Conservation (phyloP, 2,797 vertebrate species). For the Molossus molossus region DNA sequence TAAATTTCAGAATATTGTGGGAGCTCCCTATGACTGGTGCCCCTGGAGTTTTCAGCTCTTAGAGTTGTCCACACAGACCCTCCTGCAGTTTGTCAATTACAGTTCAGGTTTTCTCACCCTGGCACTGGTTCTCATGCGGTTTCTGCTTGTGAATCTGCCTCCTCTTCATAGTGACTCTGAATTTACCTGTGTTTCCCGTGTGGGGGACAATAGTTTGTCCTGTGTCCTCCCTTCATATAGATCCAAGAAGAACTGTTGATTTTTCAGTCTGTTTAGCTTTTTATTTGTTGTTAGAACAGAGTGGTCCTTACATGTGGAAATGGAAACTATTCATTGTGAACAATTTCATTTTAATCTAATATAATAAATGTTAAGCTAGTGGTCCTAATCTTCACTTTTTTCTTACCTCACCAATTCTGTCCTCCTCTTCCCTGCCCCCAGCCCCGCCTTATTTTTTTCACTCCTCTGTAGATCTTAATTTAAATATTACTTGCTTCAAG, state of each 20-base stretch:
- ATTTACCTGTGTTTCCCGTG: neutral
- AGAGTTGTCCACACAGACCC: neutral
- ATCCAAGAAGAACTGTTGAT: neutral
- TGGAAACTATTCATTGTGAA: neutral
- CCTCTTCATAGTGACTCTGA: neutral
- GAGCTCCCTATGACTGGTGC: neutral
- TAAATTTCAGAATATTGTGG: neutral
- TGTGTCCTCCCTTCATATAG: neutral
- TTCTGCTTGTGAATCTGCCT: neutral
- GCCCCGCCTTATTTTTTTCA: neutral
- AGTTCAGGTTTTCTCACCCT: neutral
- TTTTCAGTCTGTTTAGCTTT: neutral
- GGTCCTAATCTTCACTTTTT: neutral
- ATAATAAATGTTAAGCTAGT: neutral
- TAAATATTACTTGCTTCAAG: neutral
- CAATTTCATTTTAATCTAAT: neutral
- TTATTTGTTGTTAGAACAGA: neutral
- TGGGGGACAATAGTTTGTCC: neutral
- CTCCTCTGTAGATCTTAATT: neutral
- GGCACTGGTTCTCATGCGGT: neutral
- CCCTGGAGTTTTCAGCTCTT: neutral
- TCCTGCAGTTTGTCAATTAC: neutral
- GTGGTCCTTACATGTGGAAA: neutral
- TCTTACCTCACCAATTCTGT: neutral
- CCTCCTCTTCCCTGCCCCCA: neutral